Conservation (phyloP, 1,140 invertebrate species). For the Drosophila truncata region DNA sequence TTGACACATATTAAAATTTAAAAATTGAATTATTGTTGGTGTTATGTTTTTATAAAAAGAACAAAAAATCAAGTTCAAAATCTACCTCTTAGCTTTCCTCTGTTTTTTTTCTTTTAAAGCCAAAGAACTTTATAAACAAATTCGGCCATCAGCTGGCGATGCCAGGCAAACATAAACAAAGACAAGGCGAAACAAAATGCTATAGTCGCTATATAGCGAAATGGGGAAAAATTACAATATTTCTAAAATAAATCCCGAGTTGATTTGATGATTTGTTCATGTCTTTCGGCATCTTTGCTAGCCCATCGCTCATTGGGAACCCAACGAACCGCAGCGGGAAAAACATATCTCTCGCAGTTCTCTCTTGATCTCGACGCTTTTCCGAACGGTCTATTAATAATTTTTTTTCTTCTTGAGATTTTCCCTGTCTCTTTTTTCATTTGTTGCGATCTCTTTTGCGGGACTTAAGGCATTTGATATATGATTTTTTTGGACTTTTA, state of each 20-base stretch:
- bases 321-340: constrained; percentile 27
- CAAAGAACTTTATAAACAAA: constrained; percentile 45
- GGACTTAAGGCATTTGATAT: constrained; percentile 29
- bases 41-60: not conserved
- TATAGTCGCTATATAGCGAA: no score
- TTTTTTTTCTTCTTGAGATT: constrained; percentile 16
- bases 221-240: constrained; percentile 35
- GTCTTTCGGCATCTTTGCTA: constrained; percentile 44
- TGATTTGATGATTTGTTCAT: constrained; percentile 57
- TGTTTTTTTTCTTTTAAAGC: not conserved
- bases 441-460: constrained; percentile 13
- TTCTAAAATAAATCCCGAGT: constrained; percentile 46
- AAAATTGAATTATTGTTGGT: no score
- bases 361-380: constrained; percentile 28
- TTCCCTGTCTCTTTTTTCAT: not conserved
- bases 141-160: constrained; percentile 28
- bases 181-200: constrained; percentile 12
- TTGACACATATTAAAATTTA: no score
- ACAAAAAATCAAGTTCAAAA: not conserved
- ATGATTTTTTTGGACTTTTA: constrained; percentile 27
- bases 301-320: constrained; percentile 44
- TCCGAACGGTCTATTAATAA: constrained; percentile 41
- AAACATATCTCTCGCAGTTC: constrained; percentile 31
- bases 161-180: constrained; percentile 46
- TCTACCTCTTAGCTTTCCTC: not conserved